Conservation (phyloP, 2,797 vertebrate genomes). For the Cheirogaleus major region DNA sequence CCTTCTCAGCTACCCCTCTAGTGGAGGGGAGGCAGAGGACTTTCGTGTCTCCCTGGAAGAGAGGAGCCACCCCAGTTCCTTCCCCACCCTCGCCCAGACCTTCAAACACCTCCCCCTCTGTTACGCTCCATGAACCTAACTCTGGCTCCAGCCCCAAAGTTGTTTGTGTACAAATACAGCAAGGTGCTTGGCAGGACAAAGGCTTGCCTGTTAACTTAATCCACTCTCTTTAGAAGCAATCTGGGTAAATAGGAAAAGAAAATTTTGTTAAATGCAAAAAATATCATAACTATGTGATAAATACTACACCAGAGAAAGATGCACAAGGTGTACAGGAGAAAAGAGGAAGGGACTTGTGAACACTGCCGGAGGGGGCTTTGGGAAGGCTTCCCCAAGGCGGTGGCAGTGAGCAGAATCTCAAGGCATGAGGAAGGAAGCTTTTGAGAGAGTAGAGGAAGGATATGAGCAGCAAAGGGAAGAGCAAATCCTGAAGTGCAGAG, state of each 20-base stretch:
- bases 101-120: not conserved
- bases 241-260: not conserved
- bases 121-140: not conserved
- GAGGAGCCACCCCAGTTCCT: not conserved
- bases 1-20: not conserved
- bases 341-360: not conserved
- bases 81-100: not conserved
- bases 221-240: conserved; percentile 7
- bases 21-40: not conserved
- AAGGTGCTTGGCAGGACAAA: not conserved
- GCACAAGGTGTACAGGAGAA: not conserved
- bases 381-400: not conserved
- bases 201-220: not conserved
- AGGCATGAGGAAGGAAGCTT: not conserved
- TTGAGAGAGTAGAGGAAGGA: not conserved
- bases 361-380: not conserved
- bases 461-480: not conserved
- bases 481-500: not conserved
- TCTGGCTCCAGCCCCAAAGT: not conserved
- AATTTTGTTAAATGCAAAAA: not conserved
- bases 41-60: not conserved
- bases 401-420: not conserved
- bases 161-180: not conserved
- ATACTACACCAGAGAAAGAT: not conserved
- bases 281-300: not conserved